Evolutionary conservation across 2,797 vertebrate species (phyloP), one percentile per base, ranked within the genome.

Genomic region (Chaenodraco wilsoni): DNA sequence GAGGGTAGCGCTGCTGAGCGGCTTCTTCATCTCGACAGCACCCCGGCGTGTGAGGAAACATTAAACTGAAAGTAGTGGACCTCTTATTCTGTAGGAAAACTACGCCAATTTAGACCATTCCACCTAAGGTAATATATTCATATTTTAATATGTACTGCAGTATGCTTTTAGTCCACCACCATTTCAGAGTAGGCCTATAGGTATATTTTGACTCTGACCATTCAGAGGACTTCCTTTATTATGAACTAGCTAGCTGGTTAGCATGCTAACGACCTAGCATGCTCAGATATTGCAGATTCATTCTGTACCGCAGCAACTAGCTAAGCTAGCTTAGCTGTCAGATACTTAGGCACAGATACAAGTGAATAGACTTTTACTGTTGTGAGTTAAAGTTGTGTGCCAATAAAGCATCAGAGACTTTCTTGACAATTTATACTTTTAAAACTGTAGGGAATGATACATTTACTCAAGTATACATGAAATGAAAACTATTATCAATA

Each of bases 221-320:
- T 3, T 3, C 3, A 2, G 3, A 23, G 12, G 2, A n/a, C 5
- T 62, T 63, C n/a, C 3, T 60, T 64, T 27, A 33, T 54, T 61
- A 3, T 40, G n/a, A 65, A 43, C 10, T 5, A 10, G 54, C 21
- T 57, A 7, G 56, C 6, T 65, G 5, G 21, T 15, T 67, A 77
- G 74, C 69, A 41, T 67, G 82, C 74, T 89, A 88, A 58, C 41
- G 2, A 62, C 1, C 49, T 86, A 89, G 83, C 87, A 72, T 67
- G 80, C 69, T 48, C 50, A 37, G 84, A 89, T 92, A 91, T 75
- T 92, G 92, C 92, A 90, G 84, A 93, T 93, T 93, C 92, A 93
- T 93, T 89, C 74, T 85, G 78, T 13, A 45, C 27, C 63, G 75
- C 72, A 61, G 74, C 52, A 45, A 57, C 21, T 78, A 79, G 81